Percentiles rank a stretch among this genome's conserved stretches.
Evolutionary conservation across 1,140 invertebrate genomes (phyloP).

Genomic region (Rhopalosiphum padi): DNA sequence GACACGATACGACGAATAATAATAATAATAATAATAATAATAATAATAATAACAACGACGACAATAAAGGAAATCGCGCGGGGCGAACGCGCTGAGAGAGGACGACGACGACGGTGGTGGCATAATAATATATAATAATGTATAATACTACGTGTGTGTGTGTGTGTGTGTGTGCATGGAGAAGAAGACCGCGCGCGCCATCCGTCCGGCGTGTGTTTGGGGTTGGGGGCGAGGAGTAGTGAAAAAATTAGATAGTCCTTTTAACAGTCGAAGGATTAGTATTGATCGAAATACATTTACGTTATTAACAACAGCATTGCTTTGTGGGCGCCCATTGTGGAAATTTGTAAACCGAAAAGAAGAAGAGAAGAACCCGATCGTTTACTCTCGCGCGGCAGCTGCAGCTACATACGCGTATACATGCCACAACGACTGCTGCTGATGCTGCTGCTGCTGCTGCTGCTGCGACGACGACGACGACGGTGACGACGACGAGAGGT

Average conservation of each 20-base stretch:
- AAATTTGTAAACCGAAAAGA: not conserved
- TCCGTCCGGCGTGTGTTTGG: not conserved
- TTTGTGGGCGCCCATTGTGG: constrained; percentile 31
- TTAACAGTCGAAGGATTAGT: constrained; percentile 48
- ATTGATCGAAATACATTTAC: constrained; percentile 45
- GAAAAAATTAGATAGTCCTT: constrained; percentile 43
- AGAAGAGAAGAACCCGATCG: constrained; percentile 32
- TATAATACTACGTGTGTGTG: not conserved
- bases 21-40: too few species aligned
- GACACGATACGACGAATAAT: constrained; percentile 8
- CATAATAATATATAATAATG: not conserved
- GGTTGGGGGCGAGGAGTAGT: too few species aligned
- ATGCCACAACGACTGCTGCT: not conserved
- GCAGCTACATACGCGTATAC: not conserved
- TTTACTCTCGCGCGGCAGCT: not conserved
- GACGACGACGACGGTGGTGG: not conserved
- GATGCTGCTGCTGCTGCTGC: not conserved
- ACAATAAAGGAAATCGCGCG: not conserved
- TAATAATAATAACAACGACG: not conserved
- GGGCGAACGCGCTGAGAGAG: not conserved
- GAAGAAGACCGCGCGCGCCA: not conserved
- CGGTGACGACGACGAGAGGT: constrained; percentile 7
- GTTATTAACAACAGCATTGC: constrained; percentile 1
- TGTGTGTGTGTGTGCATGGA: not conserved
- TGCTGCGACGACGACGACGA: constrained; percentile 61